Conservation (phyloP, 1,140 invertebrate species). For the Diorhabda sublineata region DNA sequence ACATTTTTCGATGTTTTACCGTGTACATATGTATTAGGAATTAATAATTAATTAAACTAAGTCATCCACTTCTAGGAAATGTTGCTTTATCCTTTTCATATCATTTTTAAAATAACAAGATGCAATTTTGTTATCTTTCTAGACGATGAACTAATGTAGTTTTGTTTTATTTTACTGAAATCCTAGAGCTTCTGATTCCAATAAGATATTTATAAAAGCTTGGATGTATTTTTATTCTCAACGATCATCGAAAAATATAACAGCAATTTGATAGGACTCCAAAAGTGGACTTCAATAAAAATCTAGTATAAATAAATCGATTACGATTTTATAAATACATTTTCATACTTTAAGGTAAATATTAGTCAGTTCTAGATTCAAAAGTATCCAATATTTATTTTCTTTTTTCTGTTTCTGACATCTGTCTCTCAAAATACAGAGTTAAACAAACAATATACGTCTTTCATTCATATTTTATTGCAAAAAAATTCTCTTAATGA, state of each 20-base stretch:
- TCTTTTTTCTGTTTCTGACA: background rate
- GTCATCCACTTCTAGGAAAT: too few species aligned
- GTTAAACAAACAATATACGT: too few species aligned
- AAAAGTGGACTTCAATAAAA: background rate
- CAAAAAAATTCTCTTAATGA: too few species aligned
- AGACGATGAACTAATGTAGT: too few species aligned
- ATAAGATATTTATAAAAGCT: conserved; percentile 1
- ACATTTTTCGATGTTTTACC: too few species aligned
- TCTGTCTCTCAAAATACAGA: too few species aligned
- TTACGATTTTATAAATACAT: background rate
- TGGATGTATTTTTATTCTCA: conserved; percentile 1
- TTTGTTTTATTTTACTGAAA: background rate
- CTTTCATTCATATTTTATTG: too few species aligned
- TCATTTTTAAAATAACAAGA: too few species aligned
- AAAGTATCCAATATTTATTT: background rate
- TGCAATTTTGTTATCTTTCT: too few species aligned
- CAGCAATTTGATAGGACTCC: background rate
- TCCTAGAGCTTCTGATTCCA: background rate
- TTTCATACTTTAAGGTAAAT: background rate
- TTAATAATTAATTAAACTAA: too few species aligned
- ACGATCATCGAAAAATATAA: conserved; percentile 1
- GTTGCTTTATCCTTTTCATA: too few species aligned
- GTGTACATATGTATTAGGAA: too few species aligned
- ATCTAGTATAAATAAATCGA: conserved; percentile 1
- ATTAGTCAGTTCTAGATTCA: background rate